Evolutionary conservation across 2,888 invertebrate species (phyloP).

Genomic region (Crematogaster levior): DNA sequence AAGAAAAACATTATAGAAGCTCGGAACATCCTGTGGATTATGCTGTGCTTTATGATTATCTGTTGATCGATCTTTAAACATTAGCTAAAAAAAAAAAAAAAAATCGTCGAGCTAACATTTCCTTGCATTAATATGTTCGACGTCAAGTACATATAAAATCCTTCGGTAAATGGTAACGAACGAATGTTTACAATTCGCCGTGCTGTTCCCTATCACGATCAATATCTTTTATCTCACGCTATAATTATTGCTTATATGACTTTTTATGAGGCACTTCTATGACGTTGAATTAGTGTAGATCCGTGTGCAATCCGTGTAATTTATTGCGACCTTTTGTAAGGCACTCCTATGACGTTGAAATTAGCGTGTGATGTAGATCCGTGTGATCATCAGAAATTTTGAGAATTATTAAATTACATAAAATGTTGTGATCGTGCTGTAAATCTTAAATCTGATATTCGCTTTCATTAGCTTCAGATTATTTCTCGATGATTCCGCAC

Average conservation of each 20-base stretch:
- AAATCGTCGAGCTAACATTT: not conserved
- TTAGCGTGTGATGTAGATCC: too few relatives aligned
- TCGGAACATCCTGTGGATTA: not conserved
- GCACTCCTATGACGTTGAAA: too few relatives aligned
- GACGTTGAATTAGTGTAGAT: not conserved
- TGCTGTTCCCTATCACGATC: not conserved
- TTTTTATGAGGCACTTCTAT: not conserved
- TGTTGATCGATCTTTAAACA: not conserved
- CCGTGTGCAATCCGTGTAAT: not conserved
- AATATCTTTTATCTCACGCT: not conserved
- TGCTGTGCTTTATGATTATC: not conserved
- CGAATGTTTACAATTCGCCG: not conserved
- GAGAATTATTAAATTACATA: not conserved
- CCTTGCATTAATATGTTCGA: not conserved
- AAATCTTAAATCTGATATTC: not conserved
- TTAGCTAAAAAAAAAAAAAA: not conserved
- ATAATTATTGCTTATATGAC: slow-evolving; percentile 1
- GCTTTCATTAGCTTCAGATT: not conserved
- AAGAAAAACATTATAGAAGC: not conserved
- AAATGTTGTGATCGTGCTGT: not conserved
- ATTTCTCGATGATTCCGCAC: not conserved
- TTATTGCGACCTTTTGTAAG: too few relatives aligned
- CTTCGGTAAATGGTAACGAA: not conserved
- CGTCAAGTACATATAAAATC: not conserved
- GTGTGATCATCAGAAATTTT: not conserved